These are phyloP conservation scores for Mystacides longicornis DNA, from an alignment of 2,888 invertebrate species.

Conservation along the genomic window DNA sequence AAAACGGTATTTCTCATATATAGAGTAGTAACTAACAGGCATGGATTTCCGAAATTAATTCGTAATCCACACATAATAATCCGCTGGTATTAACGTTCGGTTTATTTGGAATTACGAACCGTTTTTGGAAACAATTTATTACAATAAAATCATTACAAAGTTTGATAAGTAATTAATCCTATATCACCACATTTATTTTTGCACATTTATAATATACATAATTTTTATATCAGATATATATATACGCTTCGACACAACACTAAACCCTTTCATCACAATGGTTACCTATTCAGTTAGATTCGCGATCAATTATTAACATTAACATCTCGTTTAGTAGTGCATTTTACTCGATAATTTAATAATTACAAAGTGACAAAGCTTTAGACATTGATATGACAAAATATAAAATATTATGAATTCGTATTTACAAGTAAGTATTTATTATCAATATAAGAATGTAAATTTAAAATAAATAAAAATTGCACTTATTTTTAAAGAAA, in stretches of 20 bases:
- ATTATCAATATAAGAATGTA: neutral
- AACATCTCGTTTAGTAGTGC: neutral
- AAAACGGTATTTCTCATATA: constrained; percentile 13
- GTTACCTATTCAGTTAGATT: neutral
- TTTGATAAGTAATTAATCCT: neutral
- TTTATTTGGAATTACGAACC: neutral
- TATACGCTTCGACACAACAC: neutral
- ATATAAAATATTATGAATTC: neutral
- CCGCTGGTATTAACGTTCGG: neutral
- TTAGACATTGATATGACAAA: neutral
- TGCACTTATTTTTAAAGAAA: neutral
- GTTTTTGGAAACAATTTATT: neutral
- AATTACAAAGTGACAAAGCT: neutral
- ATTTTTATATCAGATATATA: no score
- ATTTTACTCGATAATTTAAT: neutral
- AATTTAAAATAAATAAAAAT: no score
- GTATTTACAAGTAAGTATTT: neutral
- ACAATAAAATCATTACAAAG: neutral
- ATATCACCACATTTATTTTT: neutral
- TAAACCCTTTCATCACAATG: neutral
- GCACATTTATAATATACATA: neutral
- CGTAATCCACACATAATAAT: neutral
- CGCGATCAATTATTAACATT: no score
- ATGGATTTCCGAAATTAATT: no score
- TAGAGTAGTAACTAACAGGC: neutral